A percentile compares a stretch with the other conserved stretches of the same genome.
These are phyloP conservation scores for Megaustenia siamemsis DNA, from an alignment of 2,888 invertebrate genomes.

Conservation along the genomic window DNA sequence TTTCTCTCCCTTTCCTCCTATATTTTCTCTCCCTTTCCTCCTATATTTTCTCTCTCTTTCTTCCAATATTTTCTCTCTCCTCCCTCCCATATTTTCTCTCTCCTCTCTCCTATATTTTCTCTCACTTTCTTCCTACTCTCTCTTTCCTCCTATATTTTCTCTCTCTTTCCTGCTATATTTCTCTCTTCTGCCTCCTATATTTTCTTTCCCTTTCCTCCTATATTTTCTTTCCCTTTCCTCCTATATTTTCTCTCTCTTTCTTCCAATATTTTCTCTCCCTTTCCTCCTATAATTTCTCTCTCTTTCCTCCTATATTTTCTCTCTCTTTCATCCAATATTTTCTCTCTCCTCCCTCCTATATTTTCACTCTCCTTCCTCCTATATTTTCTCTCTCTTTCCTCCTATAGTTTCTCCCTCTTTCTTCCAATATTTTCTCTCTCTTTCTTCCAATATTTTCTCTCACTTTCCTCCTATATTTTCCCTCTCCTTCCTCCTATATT, in stretches of 20 bases:
- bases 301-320: neutral
- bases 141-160: neutral
- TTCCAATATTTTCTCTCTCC: neutral
- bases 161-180: neutral
- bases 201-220: neutral
- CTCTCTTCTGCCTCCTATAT: neutral
- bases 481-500: constrained; percentile 12
- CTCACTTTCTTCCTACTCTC: neutral
- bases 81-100: neutral
- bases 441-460: constrained; percentile 6
- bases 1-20: neutral
- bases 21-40: neutral
- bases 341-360: constrained; percentile 14
- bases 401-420: neutral
- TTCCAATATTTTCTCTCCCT: neutral
- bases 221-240: neutral
- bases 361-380: constrained; percentile 5
- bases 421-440: neutral
- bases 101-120: neutral
- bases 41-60: neutral
- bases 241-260: neutral
- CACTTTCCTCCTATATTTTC: constrained; percentile 11
- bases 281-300: neutral
- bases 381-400: neutral
- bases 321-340: neutral